Percentiles rank a stretch among this genome's conserved stretches.
phyloP scores from a whole-genome alignment of 2,797 vertebrate species.

The Microcaecilia unicolor region DNA sequence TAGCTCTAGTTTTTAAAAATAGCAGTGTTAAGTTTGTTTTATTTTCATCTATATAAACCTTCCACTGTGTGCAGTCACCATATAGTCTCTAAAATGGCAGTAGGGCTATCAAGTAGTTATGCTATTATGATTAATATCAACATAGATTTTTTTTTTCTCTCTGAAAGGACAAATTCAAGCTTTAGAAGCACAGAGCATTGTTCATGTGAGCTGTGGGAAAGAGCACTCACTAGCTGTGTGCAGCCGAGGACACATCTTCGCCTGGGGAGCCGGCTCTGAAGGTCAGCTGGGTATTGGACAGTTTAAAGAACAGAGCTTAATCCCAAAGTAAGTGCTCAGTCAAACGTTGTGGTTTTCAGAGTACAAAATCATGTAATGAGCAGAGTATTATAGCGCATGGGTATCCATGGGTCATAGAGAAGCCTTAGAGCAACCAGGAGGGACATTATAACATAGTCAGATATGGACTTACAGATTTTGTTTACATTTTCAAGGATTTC shows the following conservation, averaged over 20 bases:
- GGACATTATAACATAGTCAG: no score
- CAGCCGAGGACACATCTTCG: conserved; percentile 52
- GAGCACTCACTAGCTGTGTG: conserved; percentile 59
- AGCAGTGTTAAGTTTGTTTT: neutral
- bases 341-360: no score
- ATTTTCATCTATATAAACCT: neutral
- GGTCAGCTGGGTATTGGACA: conserved; percentile 57
- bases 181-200: conserved; percentile 17
- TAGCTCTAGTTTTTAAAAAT: neutral
- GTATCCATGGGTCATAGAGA: no score
- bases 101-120: neutral
- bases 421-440: no score
- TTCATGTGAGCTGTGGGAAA: conserved; percentile 56
- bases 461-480: no score
- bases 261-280: conserved; percentile 59
- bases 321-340: conserved; percentile 52
- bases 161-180: conserved; percentile 22
- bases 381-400: no score
- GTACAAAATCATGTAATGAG: no score
- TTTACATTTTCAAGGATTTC: no score
- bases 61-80: neutral
- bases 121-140: neutral
- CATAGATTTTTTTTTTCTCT: neutral
- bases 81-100: neutral
- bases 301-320: conserved; percentile 9